Evolutionary conservation across 2,113 vertebrate genomes (phyloP).

Genomic region (Salminus brasiliensis): DNA sequence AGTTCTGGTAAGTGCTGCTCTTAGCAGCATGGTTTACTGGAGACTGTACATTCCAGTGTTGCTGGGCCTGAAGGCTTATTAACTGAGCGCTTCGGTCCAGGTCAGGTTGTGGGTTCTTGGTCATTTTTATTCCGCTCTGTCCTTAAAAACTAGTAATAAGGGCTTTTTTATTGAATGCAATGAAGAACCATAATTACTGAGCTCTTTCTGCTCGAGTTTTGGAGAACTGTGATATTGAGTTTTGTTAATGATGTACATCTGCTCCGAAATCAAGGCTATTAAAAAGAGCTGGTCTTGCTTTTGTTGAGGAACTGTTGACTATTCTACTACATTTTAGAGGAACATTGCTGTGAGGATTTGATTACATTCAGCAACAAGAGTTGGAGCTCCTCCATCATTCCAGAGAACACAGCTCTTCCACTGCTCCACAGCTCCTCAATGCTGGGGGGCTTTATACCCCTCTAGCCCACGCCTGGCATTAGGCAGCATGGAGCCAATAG

Average conservation of each 20-base stretch:
- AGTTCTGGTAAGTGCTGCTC: background rate
- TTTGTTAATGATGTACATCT: background rate
- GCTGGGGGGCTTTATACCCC: no score
- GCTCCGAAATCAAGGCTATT: no score
- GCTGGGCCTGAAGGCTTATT: background rate
- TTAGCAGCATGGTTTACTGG: background rate
- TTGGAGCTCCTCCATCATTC: no score
- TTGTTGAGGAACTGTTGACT: no score
- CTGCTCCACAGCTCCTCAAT: no score
- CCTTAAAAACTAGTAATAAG: background rate
- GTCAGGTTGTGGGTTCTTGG: background rate
- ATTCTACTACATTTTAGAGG: no score
- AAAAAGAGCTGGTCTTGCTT: no score
- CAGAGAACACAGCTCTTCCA: no score
- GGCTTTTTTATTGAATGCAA: background rate
- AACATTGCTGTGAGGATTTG: no score
- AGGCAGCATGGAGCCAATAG: no score
- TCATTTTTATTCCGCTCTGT: background rate
- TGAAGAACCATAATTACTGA: background rate
- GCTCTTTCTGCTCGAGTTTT: background rate
- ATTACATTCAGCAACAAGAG: no score
- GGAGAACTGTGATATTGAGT: background rate
- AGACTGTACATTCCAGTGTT: background rate
- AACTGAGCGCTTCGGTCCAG: background rate
- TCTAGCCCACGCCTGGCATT: no score